Evolutionary conservation across 2,113 vertebrate genomes (phyloP), one percentile per base, ranked within the genome.

Genomic region (Bettongia penicillata): DNA sequence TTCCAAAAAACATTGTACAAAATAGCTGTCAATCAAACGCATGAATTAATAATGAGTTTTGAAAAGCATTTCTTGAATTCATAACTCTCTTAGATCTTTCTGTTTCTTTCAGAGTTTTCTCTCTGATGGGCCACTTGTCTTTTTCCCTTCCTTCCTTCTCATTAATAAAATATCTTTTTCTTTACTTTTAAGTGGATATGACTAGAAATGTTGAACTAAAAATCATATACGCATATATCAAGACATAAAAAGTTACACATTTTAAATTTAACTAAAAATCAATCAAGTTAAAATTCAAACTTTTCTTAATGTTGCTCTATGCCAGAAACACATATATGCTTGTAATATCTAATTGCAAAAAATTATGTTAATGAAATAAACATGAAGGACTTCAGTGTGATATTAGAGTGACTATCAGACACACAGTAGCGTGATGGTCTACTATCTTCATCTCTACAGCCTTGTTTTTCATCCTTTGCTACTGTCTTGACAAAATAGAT

Each of bases 201-300:
- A 91, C 55, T 50, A 2, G n/a, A 93, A 48, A 51, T 77, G 31
- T 26, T 95, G 37, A 95, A 93, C 43, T 93, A 89, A 93, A 22
- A 51, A 47, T 90, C 31, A 51, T 94, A 94, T 94, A 57, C 91
- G 47, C 53, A 37, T 51, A 10, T 90, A 90, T 94, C 52, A 50
- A 16, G 92, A 12, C 53, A 92, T 11, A 91, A 93, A 96, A 94
- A 55, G n/a, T 53, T 53, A 61, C 91, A 10, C 48, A 90, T 94
- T 48, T 94, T 93, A 12, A 7, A 55, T 53, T 91, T 93, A 90
- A 91, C 47, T n/a, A 61, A 96, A 68, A 96, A 90, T 93, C 22
- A 37, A 3, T 49, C 43, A 94, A 92, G 19, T 1, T 47, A 51
- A 92, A 24, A 94, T 9, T 95, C 14, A 93, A 89, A 90, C 47